Evolutionary conservation across 2,113 vertebrate species (phyloP), one percentile per base, ranked within the genome.

Genomic region (Neodon shergylaensis): DNA sequence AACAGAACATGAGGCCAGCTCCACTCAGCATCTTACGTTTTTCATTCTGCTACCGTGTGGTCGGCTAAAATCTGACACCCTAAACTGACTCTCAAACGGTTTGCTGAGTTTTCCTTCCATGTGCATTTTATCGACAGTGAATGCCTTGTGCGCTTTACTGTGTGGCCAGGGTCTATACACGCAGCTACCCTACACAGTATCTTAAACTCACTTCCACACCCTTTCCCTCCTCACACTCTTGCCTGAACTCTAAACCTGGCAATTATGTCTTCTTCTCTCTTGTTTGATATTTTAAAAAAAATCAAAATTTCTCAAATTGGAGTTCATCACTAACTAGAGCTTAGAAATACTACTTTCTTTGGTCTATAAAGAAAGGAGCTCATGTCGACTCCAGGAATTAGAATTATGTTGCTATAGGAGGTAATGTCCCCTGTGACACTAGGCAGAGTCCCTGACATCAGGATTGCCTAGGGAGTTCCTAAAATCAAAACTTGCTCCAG

Each of bases 1-100:
- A 26, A 21, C 54, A 83, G 22, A 91, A 28, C 4, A 47, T 31
- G 9, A 68, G 19, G n/a, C 44, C 91, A 52, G 10, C 22, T 28
- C 33, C 42, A 39, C 65, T 61, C 28, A 77, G 26, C 5, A 47
- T 79, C 86, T 91, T 63, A 76, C 70, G 42, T 65, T 91, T 88
- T 52, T 93, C 47, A 76, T 72, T 90, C 72, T 90, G 33, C 31
- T 83, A 26, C 11, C 52, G 7, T 76, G 10, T 5, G 42, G n/a
- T 88, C 92, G 49, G 54, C 68, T 83, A 89, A 96, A 96, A 82
- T 81, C 72, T 54, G 17, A 78, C 90, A 82, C 83, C 31, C 49
- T 17, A 76, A 77, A 70, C 26, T 76, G 6, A 65, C 73, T 91
- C 91, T 47, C 16, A 78, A 73, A 42, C 82, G 89, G 52, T 92